Conservation (phyloP, 1,140 invertebrate genomes). For the Eumaeus atala region DNA sequence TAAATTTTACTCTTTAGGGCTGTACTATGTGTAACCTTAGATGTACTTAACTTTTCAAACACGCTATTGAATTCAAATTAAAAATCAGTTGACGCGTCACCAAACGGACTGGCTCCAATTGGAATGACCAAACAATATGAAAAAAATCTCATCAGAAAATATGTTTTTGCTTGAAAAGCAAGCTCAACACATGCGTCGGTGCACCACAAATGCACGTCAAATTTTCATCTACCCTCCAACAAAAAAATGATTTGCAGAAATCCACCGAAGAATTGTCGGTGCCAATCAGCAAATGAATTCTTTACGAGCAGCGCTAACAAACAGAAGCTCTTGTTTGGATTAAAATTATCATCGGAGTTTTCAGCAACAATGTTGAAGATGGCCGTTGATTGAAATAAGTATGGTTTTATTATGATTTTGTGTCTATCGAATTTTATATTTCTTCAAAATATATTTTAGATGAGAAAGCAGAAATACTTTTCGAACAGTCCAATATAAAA, state of each 20-base stretch:
- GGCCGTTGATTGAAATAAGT: conserved; percentile 3
- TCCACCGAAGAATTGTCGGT: conserved; percentile 20
- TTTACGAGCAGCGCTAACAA: conserved; percentile 19
- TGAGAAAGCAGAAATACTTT: too few relatives aligned
- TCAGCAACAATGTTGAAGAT: background rate
- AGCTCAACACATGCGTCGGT: background rate
- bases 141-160: background rate
- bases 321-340: conserved; percentile 11
- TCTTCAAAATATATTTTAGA: too few relatives aligned
- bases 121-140: background rate
- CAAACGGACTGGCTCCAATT: too few relatives aligned
- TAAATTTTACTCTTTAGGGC: too few relatives aligned
- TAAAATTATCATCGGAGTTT: conserved; percentile 7
- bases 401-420: background rate
- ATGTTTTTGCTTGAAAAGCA: too few relatives aligned
- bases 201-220: conserved; percentile 7
- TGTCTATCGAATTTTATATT: too few relatives aligned
- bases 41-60: too few relatives aligned
- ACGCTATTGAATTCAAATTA: too few relatives aligned
- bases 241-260: conserved; percentile 20
- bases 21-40: too few relatives aligned
- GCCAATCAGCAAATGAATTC: conserved; percentile 26
- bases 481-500: too few relatives aligned
- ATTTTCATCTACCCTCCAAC: background rate
- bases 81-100: too few relatives aligned